Evolutionary conservation across 2,888 invertebrate genomes (phyloP).

Genomic region (Nemotelus pantherinus): DNA sequence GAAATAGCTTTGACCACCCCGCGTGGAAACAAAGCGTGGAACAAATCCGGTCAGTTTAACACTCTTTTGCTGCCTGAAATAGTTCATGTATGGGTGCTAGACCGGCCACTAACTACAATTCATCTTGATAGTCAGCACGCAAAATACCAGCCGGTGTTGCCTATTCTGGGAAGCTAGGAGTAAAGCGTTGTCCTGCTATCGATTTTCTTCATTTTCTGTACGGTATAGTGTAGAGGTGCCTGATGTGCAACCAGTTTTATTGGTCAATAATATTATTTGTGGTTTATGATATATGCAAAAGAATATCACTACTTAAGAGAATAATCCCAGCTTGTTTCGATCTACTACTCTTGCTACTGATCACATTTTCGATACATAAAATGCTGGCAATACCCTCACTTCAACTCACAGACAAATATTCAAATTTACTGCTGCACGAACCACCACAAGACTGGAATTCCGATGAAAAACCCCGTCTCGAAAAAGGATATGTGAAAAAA

Average conservation of each 20-base stretch:
- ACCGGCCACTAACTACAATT: not conserved
- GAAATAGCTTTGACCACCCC: not conserved
- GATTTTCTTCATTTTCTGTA: not conserved
- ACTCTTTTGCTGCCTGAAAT: not conserved
- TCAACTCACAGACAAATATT: not conserved
- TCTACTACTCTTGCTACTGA: too few species aligned
- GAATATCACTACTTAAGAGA: not conserved
- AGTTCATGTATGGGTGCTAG: not conserved
- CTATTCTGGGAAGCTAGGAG: not conserved
- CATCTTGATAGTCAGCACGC: constrained; percentile 6
- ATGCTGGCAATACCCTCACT: too few species aligned
- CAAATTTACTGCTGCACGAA: not conserved
- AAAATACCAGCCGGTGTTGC: not conserved
- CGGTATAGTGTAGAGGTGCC: not conserved
- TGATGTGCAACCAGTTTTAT: too few species aligned
- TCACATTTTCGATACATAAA: too few species aligned
- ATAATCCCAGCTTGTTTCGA: too few species aligned
- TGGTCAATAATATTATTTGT: not conserved
- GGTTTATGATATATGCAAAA: not conserved
- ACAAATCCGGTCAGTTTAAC: not conserved
- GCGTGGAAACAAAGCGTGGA: not conserved
- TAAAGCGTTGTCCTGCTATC: not conserved
- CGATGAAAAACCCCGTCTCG: not conserved
- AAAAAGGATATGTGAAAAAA: not conserved
- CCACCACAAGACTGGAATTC: not conserved